phyloP scores from a whole-genome alignment of 2,888 invertebrate genomes.

The Reticulitermes lucifugus region DNA sequence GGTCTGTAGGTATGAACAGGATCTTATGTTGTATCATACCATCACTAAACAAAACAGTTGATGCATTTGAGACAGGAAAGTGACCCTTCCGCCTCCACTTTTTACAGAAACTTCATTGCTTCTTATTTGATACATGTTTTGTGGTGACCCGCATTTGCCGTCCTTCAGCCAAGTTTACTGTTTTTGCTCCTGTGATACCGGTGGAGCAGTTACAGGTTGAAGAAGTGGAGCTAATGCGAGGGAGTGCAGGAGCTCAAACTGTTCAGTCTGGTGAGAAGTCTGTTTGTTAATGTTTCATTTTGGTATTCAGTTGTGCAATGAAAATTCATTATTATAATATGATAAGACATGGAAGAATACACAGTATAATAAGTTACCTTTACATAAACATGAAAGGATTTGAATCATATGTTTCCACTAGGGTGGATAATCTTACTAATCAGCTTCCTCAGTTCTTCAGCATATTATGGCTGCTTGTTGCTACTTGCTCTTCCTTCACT shows the following conservation, averaged over 20 bases:
- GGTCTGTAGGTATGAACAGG: no score
- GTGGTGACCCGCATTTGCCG: neutral
- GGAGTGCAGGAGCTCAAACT: neutral
- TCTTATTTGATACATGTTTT: neutral
- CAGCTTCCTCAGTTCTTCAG: no score
- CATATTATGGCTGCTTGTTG: no score
- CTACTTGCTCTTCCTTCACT: no score
- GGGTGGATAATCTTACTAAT: neutral
- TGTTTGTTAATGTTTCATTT: neutral
- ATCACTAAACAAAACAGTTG: no score
- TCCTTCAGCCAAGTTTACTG: neutral
- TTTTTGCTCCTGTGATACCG: neutral
- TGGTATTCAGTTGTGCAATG: no score
- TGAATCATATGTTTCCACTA: no score
- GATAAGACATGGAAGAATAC: neutral
- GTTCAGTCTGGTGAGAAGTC: neutral
- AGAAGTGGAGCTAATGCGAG: neutral
- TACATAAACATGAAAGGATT: neutral
- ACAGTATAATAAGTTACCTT: neutral
- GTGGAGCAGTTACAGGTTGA: neutral
- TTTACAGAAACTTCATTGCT: constrained; percentile 7
- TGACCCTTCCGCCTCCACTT: neutral
- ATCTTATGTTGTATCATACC: no score
- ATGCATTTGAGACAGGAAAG: no score
- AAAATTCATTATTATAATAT: neutral